phyloP scores from a whole-genome alignment of 2,888 invertebrate genomes.

The Eutolmus rufibarbis region DNA sequence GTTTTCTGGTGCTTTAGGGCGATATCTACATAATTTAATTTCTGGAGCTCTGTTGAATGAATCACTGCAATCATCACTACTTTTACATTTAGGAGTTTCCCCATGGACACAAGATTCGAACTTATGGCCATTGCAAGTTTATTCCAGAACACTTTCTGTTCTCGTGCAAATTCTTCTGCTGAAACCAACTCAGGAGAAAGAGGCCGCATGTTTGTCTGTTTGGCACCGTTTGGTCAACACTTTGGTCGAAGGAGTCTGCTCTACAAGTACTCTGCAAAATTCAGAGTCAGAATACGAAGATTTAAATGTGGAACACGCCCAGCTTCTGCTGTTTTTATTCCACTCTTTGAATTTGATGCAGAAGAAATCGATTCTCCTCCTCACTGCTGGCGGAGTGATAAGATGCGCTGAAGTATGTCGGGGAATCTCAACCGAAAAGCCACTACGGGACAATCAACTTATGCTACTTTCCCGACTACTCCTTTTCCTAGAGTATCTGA shows the following conservation, averaged over 20 bases:
- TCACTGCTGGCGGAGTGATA: constrained; percentile 79
- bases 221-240: constrained; percentile 92
- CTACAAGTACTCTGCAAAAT: constrained; percentile 50
- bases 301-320: constrained; percentile 95
- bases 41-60: constrained; percentile 74
- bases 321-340: constrained; percentile 90
- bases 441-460: constrained; percentile 70
- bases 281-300: constrained; percentile 68
- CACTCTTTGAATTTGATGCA: constrained; percentile 95
- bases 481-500: constrained; percentile 89
- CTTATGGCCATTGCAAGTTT: constrained; percentile 80
- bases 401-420: constrained; percentile 73
- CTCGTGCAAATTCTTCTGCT: constrained; percentile 85
- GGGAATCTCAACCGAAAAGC: constrained; percentile 57
- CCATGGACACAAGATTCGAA: constrained; percentile 73
- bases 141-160: constrained; percentile 78
- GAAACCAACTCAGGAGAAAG: constrained; percentile 84
- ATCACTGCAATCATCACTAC: constrained; percentile 73
- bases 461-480: constrained; percentile 83
- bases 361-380: constrained; percentile 89
- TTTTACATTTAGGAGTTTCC: constrained; percentile 78
- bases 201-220: constrained; percentile 87
- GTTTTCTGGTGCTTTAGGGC: constrained; percentile 61
- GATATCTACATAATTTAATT: constrained; percentile 71
- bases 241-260: constrained; percentile 80